These are phyloP conservation scores for Monochamus alternatus DNA, from an alignment of 2,888 invertebrate species.

Conservation along the genomic window DNA sequence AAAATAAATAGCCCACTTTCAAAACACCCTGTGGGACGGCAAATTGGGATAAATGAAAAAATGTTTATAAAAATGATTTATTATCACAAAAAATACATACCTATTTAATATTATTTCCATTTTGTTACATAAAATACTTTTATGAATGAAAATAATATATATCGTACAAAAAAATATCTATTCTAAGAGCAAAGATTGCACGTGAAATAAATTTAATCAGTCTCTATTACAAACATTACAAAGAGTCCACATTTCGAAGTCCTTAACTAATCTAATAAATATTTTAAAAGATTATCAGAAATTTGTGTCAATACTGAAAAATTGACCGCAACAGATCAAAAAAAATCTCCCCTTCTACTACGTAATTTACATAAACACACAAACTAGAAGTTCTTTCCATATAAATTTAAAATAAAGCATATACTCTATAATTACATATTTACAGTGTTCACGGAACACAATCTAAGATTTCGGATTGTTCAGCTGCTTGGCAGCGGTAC, in stretches of 20 bases:
- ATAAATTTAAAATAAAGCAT: conserved; percentile 15
- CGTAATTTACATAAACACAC: background rate
- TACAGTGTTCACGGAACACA: conserved; percentile 50
- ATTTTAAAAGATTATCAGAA: background rate
- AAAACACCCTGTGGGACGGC: no score
- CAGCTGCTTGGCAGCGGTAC: conserved; percentile 46
- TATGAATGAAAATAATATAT: conserved; percentile 29
- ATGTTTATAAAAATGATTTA: conserved; percentile 26
- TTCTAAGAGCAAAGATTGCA: conserved; percentile 37
- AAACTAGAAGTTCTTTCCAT: conserved; percentile 4
- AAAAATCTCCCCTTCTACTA: background rate
- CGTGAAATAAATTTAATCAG: conserved; percentile 38
- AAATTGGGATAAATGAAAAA: no score
- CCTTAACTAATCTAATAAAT: background rate
- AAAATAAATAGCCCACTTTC: no score
- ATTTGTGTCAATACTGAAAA: background rate
- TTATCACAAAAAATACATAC: conserved; percentile 36
- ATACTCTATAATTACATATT: conserved; percentile 32
- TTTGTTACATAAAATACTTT: background rate
- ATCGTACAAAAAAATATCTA: conserved; percentile 30
- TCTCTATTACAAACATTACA: conserved; percentile 27
- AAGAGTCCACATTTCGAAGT: background rate
- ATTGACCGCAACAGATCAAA: background rate
- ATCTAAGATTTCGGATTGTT: conserved; percentile 46
- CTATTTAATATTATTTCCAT: conserved; percentile 22